A percentile compares a stretch with the other conserved stretches of the same genome.
phyloP scores from a whole-genome alignment of 2,888 invertebrate genomes.

The Argyresthia goedartella region DNA sequence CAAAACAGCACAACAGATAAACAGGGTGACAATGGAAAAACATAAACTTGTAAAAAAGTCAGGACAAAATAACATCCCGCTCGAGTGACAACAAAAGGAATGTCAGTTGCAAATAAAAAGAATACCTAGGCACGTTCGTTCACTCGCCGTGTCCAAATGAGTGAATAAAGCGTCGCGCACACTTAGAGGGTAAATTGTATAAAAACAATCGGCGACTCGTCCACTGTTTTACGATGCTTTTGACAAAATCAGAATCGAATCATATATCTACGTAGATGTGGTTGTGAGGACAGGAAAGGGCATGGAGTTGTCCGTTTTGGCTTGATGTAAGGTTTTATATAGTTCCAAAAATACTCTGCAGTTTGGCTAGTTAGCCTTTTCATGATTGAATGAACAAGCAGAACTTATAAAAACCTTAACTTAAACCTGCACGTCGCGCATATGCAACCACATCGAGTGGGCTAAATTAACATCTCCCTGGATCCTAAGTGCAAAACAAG shows the following conservation, averaged over 20 bases:
- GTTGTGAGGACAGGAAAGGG: constrained; percentile 22
- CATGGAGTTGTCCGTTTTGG: constrained; percentile 20
- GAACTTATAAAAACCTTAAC: too few relatives aligned
- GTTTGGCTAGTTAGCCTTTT: too few relatives aligned
- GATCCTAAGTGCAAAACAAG: too few relatives aligned
- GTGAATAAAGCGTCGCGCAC: constrained; percentile 33
- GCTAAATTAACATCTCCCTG: too few relatives aligned
- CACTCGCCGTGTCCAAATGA: constrained; percentile 45
- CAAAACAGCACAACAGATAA: constrained; percentile 38
- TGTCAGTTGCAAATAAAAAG: constrained; percentile 63
- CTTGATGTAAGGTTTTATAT: background rate
- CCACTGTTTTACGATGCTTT: constrained; percentile 62
- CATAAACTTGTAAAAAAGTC: constrained; percentile 33
- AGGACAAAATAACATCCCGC: constrained; percentile 22
- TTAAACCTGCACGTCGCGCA: too few relatives aligned
- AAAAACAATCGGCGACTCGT: constrained; percentile 59
- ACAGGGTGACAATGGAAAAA: constrained; percentile 35
- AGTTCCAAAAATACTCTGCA: too few relatives aligned
- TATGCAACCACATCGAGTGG: too few relatives aligned
- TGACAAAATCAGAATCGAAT: constrained; percentile 63
- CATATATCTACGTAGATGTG: constrained; percentile 52
- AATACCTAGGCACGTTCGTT: constrained; percentile 34
- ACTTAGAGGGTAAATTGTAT: constrained; percentile 50
- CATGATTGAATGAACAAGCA: too few relatives aligned
- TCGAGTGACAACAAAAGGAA: constrained; percentile 30